Evolutionary conservation across 2,113 vertebrate species (phyloP).

Genomic region (Podarcis cretensis): DNA sequence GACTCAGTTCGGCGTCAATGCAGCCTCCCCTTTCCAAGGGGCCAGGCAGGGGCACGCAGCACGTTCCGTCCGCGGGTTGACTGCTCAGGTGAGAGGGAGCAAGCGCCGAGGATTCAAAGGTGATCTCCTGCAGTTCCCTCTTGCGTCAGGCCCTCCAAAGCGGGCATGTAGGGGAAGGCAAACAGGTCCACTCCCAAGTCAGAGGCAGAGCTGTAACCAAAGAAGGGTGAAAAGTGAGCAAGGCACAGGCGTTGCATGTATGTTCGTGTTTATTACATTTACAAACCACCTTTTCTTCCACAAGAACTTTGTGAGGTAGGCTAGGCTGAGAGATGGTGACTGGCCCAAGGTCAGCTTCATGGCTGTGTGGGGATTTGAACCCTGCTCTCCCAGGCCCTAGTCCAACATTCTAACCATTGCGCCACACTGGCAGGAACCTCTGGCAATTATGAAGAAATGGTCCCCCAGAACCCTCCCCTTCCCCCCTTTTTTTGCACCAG

Average conservation of each 20-base stretch:
- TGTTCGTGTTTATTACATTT: too few relatives aligned
- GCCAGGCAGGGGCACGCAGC: background rate
- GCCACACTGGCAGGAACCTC: background rate
- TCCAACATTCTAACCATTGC: too few relatives aligned
- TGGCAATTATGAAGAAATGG: background rate
- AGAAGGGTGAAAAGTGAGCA: slow-evolving; percentile 25
- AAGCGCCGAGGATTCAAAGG: background rate
- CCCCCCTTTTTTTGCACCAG: background rate
- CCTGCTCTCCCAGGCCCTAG: too few relatives aligned
- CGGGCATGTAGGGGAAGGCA: background rate
- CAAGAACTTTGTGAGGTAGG: too few relatives aligned
- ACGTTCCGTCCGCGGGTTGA: background rate
- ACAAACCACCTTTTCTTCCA: too few relatives aligned
- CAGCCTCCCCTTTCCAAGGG: background rate
- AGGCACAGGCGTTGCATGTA: background rate
- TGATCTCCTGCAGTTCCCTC: background rate
- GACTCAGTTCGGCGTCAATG: background rate
- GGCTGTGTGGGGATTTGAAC: too few relatives aligned
- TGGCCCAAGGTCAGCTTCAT: too few relatives aligned
- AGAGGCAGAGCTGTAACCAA: slow-evolving; percentile 30
- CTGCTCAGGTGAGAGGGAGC: too few relatives aligned
- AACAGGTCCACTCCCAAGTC: background rate
- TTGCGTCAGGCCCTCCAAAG: background rate
- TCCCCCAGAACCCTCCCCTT: background rate
- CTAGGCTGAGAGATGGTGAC: too few relatives aligned